These are phyloP conservation scores for Acanthosepion lycidas DNA, from an alignment of 2,888 invertebrate genomes.

Conservation along the genomic window DNA sequence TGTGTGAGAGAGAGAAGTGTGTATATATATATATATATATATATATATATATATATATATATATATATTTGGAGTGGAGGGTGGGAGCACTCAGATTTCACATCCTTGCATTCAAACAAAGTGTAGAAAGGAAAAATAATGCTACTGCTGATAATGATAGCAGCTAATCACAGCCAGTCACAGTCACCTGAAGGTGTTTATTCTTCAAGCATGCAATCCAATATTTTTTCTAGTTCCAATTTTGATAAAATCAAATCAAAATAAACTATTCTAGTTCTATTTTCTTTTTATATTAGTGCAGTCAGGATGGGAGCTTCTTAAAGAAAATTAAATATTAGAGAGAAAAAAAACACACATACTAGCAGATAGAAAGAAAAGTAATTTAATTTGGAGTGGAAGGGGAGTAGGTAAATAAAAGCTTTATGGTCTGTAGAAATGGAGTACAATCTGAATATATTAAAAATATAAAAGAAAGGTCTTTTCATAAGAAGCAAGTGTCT, in stretches of 20 bases:
- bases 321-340: too few relatives aligned
- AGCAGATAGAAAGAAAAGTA: not conserved
- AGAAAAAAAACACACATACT: not conserved
- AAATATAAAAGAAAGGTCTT: conserved; percentile 22
- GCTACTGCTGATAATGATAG: not conserved
- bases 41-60: not conserved
- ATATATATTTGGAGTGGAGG: not conserved
- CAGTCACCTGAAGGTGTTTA: not conserved
- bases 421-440: not conserved
- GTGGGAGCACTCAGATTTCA: not conserved
- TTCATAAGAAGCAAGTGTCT: not conserved
- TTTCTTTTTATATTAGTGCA: too few relatives aligned
- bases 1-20: not conserved
- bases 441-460: not conserved
- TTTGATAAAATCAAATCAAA: not conserved
- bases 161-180: not conserved
- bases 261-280: not conserved
- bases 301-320: not conserved
- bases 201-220: not conserved
- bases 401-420: not conserved
- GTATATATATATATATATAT: not conserved
- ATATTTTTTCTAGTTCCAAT: not conserved
- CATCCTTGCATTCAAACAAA: not conserved
- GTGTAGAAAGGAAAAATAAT: not conserved
- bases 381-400: conserved; percentile 4